Conservation (phyloP, 92 coral and sea anemone genomes). For the Porites lobata region DNA sequence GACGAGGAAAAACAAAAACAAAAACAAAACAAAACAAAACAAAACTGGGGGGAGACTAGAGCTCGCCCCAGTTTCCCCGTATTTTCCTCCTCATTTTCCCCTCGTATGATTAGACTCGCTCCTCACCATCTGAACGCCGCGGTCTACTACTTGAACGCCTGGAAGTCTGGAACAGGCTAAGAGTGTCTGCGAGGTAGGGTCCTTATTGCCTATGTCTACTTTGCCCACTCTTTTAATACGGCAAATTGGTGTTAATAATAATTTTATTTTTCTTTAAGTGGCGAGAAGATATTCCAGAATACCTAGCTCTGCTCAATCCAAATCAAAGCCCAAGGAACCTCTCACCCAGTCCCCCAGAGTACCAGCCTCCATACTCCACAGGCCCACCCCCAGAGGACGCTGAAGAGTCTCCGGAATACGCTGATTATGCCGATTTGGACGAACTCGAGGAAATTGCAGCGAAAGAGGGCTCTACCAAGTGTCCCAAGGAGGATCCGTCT, state of each 20-base stretch:
- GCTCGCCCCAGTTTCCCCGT: too few species aligned
- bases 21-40: too few species aligned
- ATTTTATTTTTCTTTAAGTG: background rate
- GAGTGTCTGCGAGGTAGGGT: background rate
- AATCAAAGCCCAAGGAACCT: background rate
- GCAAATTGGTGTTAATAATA: too few species aligned
- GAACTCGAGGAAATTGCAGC: slow-evolving; percentile 41
- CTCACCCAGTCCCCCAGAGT: slow-evolving; percentile 14
- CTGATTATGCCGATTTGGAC: slow-evolving; percentile 54
- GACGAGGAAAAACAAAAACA: too few species aligned
- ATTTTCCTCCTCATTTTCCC: too few species aligned
- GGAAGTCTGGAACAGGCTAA: too few species aligned
- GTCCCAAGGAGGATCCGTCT: background rate
- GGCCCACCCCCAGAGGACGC: slow-evolving; percentile 47
- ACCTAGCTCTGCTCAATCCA: slow-evolving; percentile 6
- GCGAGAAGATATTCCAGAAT: background rate
- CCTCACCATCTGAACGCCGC: too few species aligned
- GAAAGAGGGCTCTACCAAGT: slow-evolving; percentile 2
- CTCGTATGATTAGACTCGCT: too few species aligned
- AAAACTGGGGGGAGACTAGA: too few species aligned
- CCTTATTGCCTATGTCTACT: background rate
- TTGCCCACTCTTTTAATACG: background rate
- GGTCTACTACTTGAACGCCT: too few species aligned
- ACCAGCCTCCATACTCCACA: slow-evolving; percentile 56
- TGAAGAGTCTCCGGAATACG: slow-evolving; percentile 42